A percentile compares a stretch with the other conserved stretches of the same genome.
Evolutionary conservation across 53 echinoderm and acorn worm species (phyloP).

Genomic region (Actinopyga echinites): DNA sequence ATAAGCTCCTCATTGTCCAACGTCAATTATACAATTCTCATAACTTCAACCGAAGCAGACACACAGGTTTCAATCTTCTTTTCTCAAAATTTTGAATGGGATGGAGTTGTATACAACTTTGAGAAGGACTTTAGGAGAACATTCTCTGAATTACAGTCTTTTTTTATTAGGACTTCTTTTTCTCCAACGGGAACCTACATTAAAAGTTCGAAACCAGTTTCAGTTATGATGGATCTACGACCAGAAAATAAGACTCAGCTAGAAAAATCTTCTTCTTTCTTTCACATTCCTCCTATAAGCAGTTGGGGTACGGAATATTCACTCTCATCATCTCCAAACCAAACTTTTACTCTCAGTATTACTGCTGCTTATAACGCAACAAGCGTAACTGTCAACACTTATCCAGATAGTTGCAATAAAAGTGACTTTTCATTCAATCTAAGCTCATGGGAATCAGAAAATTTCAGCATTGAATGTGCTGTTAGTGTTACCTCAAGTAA

Average conservation of each 20-base stretch:
- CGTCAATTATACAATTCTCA: neutral
- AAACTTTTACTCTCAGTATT: too few relatives aligned
- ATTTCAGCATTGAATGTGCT: neutral
- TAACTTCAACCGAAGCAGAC: neutral
- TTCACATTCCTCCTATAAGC: too few relatives aligned
- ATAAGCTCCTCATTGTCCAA: neutral
- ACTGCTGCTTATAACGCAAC: too few relatives aligned
- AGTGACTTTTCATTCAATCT: neutral
- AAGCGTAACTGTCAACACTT: too few relatives aligned
- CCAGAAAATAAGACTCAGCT: neutral
- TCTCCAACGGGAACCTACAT: neutral
- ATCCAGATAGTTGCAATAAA: neutral
- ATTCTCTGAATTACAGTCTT: neutral
- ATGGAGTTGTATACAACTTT: neutral
- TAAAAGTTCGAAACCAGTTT: neutral
- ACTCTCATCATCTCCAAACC: too few relatives aligned
- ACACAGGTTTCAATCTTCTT: neutral
- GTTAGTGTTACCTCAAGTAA: neutral
- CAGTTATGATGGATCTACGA: neutral
- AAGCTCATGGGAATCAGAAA: neutral
- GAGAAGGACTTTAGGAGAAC: neutral
- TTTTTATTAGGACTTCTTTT: neutral
- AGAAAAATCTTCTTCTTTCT: too few relatives aligned
- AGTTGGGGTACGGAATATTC: too few relatives aligned
- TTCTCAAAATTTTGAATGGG: neutral